Evolutionary conservation across 2,113 vertebrate species (phyloP).

Genomic region (Anser brachyrhynchus): DNA sequence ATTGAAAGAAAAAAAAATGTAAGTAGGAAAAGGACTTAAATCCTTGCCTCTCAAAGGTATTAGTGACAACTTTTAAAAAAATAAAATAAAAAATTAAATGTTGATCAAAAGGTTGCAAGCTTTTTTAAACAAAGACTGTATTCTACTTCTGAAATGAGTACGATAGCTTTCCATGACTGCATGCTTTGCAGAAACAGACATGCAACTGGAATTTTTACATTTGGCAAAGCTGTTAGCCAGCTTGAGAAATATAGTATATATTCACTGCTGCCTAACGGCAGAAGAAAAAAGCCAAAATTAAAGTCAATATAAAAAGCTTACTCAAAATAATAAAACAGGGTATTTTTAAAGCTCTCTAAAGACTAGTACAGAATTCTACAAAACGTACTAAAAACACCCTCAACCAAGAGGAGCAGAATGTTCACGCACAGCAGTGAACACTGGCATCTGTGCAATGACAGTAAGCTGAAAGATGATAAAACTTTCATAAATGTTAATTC

Average conservation of each 20-base stretch:
- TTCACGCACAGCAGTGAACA: not conserved
- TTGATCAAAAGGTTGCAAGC: not conserved
- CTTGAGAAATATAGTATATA: not conserved
- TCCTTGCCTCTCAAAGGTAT: not conserved
- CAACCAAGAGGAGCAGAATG: not conserved
- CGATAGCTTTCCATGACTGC: not conserved
- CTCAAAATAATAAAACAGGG: not conserved
- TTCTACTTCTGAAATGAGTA: not conserved
- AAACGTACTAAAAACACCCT: not conserved
- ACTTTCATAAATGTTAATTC: conserved; percentile 62
- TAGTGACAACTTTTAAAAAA: not conserved
- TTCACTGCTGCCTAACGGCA: not conserved
- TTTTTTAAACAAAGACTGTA: not conserved
- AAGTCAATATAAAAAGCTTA: not conserved
- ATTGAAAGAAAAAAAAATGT: not conserved
- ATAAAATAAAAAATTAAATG: not conserved
- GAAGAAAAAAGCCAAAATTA: not conserved
- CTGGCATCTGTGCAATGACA: conserved; percentile 22
- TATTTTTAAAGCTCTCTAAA: conserved; percentile 16
- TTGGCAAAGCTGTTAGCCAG: not conserved
- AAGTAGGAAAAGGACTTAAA: not conserved
- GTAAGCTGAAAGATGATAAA: conserved; percentile 42
- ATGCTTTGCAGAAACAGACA: not conserved
- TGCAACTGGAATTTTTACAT: not conserved
- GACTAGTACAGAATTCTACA: not conserved